Percentiles rank a stretch among this genome's conserved stretches.
phyloP scores from a whole-genome alignment of 2,797 vertebrate species.

The Siniperca scherzeri region DNA sequence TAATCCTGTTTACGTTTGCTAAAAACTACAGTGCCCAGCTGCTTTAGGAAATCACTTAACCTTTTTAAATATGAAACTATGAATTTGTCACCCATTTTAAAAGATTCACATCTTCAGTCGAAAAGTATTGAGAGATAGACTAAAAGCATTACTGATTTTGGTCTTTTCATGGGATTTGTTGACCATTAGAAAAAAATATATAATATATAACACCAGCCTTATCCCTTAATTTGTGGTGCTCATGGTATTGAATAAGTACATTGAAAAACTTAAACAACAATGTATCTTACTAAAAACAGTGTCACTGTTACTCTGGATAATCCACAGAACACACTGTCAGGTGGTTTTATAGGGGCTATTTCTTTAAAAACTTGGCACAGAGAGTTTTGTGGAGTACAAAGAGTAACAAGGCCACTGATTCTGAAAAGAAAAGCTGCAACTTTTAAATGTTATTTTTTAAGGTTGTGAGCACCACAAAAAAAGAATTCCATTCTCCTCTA shows the following conservation, averaged over 20 bases:
- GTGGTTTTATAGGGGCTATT: slow-evolving; percentile 1
- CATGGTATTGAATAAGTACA: neutral
- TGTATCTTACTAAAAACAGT: neutral
- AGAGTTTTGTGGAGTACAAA: slow-evolving; percentile 1
- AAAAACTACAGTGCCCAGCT: neutral
- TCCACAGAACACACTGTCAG: neutral
- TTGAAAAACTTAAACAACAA: neutral
- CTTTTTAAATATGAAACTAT: neutral
- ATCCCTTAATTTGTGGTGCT: neutral
- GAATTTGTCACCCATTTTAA: neutral
- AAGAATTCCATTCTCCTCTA: neutral
- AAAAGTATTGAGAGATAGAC: neutral
- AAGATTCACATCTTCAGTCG: neutral
- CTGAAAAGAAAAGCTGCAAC: neutral
- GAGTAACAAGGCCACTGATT: slow-evolving; percentile 9
- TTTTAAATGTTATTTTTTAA: neutral
- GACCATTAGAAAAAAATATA: neutral
- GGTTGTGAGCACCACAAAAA: neutral
- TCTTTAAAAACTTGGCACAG: slow-evolving; percentile 12
- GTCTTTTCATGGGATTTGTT: neutral
- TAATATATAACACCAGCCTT: neutral
- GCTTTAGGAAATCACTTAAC: neutral
- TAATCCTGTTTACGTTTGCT: neutral
- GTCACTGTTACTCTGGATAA: neutral
- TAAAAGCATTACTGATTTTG: neutral